A percentile compares a stretch with the other conserved stretches of the same genome.
These are phyloP conservation scores for Paramormyrops hopkinsi DNA, from an alignment of 2,797 vertebrate genomes.

Conservation along the genomic window DNA sequence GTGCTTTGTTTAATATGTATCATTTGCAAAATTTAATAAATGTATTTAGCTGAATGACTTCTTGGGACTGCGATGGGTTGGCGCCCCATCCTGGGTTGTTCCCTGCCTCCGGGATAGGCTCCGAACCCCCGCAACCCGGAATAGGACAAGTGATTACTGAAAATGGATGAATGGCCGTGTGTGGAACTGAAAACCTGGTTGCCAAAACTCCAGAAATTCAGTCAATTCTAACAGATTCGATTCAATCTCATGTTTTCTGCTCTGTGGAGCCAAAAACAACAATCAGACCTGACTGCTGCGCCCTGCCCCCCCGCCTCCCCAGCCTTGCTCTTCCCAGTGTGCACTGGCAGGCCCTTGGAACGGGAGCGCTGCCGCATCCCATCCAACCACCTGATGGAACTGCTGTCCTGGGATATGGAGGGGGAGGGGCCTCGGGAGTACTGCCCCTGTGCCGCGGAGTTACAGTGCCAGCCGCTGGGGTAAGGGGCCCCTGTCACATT, in stretches of 20 bases:
- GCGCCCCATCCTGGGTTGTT: background rate
- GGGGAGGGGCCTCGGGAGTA: slow-evolving; percentile 67
- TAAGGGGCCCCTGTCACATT: slow-evolving; percentile 40
- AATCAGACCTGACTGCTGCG: background rate
- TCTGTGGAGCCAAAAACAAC: background rate
- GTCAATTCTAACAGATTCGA: background rate
- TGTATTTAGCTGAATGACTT: background rate
- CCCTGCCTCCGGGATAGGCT: background rate
- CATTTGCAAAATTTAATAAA: background rate
- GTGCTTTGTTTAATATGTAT: background rate
- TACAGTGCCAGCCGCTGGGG: slow-evolving; percentile 84
- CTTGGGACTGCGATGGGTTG: background rate
- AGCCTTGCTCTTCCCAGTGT: slow-evolving; percentile 85
- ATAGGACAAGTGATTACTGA: background rate
- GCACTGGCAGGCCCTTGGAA: slow-evolving; percentile 72
- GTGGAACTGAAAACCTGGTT: background rate
- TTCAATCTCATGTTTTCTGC: background rate
- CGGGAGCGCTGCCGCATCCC: slow-evolving; percentile 73
- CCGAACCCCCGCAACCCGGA: background rate
- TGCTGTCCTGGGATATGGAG: slow-evolving; percentile 76
- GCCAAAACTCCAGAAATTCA: background rate
- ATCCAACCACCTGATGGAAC: slow-evolving; percentile 72
- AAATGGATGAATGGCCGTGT: background rate
- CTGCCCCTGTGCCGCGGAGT: slow-evolving; percentile 78
- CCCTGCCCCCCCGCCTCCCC: background rate